Evolutionary conservation across 2,888 invertebrate genomes (phyloP), one percentile per base, ranked within the genome.

Genomic region (Mimas tiliae): DNA sequence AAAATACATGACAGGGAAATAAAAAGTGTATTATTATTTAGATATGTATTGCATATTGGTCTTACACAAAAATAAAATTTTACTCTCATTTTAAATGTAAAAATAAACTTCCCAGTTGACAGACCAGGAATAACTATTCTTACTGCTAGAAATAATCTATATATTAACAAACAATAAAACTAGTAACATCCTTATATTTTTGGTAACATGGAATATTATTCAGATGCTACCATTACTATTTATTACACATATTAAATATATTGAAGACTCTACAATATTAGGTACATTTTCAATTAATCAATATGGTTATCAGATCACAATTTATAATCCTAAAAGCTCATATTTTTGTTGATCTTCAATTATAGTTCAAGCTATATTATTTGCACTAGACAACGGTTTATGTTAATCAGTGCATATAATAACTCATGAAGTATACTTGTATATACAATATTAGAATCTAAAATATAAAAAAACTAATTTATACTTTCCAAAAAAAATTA

Each of bases 11-110:
- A 4, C 12, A 38, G 51, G 2, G 34, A 65, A 55, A 42, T 9
- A 63, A 67, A 64, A 55, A 27, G 55, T 58, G 7, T 16, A 53
- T 62, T 8, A n/a, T 63, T 66, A 62, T 66, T 63, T 19, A 88
- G 91, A 90, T 91, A 91, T 93, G 91, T 93, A 91, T 93, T 92
- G 86, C 86, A 89, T 89, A 90, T 89, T 90, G 89, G 88, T 92
- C 88, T 90, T 89, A 90, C 90, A 91, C 84, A 91, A 92, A 91
- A 92, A 92, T 92, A 93, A 90, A 87, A 86, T 88, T 76, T 88
- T 87, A 86, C 82, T 87, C 85, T 88, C 82, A 81, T 85, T 87
- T 87, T 84, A 83, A 82, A 85, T 91, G 91, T 89, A 92, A 93
- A 93, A 93, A 93, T 93, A 93, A 93, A 91, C 80, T 90, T 90